These are phyloP conservation scores for Microtus pennsylvanicus DNA, from an alignment of 2,113 vertebrate species.

Conservation along the genomic window DNA sequence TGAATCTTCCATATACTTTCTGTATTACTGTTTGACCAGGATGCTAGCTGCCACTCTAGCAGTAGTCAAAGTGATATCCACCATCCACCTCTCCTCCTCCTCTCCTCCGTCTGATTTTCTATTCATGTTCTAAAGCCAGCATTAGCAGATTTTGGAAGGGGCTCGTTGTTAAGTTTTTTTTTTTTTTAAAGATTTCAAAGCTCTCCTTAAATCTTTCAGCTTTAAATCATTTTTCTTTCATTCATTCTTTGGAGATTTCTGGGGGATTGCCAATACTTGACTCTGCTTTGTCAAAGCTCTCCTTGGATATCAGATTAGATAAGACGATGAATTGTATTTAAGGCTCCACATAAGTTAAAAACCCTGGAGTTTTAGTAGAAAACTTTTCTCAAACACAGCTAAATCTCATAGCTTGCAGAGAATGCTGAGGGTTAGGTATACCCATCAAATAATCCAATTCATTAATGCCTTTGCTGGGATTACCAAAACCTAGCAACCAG, in stretches of 20 bases:
- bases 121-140: constrained; percentile 59
- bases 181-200: constrained; percentile 72
- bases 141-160: constrained; percentile 57
- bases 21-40: not conserved
- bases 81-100: not conserved
- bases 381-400: constrained; percentile 57
- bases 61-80: not conserved
- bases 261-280: constrained; percentile 52
- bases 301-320: constrained; percentile 70
- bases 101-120: constrained; percentile 41
- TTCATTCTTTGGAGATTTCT: constrained; percentile 70
- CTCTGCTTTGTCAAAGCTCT: constrained; percentile 60
- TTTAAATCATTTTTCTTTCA: constrained; percentile 79
- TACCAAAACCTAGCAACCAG: constrained; percentile 36
- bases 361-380: constrained; percentile 58
- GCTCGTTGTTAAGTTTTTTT: constrained; percentile 30
- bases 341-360: constrained; percentile 64
- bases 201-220: constrained; percentile 71
- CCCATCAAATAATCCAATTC: constrained; percentile 69
- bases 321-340: constrained; percentile 66
- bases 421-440: constrained; percentile 18
- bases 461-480: constrained; percentile 49
- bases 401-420: constrained; percentile 55
- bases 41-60: not conserved
- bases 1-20: not conserved